Evolutionary conservation across 2,113 vertebrate species (phyloP), one percentile per base, ranked within the genome.

Genomic region (Puntigrus tetrazona): DNA sequence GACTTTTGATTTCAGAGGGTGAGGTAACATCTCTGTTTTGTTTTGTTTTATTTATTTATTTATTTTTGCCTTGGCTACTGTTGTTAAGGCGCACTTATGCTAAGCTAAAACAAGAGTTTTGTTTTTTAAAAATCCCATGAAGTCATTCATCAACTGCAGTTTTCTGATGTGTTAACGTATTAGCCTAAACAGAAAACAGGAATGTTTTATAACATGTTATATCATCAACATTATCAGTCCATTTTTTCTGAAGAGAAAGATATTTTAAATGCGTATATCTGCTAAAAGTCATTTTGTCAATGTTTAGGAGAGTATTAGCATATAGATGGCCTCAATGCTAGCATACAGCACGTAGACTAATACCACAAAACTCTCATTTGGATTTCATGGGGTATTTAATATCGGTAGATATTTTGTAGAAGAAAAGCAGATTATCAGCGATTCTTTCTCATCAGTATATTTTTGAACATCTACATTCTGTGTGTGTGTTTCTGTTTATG

Each of bases 321-420:
- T 74, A 29, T 74, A 75, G 25, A 75, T 50, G n/a, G n/a, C n/a
- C 25, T 47, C 25, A 45, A 45, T 47, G 72, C n/a, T 74, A n/a
- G 9, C 41, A 70, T 70, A 27, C n/a, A 25, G 9, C 14, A 67
- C 16, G 8, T 34, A 38, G 22, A 72, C 69, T 43, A 25, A 72
- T 43, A 22, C 38, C 38, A 72, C 36, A 43, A 43, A 25, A 72
- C 36, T 67, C 7, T 69, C 1, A 36, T 34, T 25, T 41, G 38
- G 22, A 41, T 25, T 72, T 69, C 7, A 36, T 72, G 22, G 69
- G 69, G 69, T 16, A 72, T 43, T 43, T 43, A 43, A 43, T 72
- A 72, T 25, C 7, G 20, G 36, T 25, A 72, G 69, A 38, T 25
- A n/a, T 72, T 72, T n/a, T n/a, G 34, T 41, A 6, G 11, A 41